Conservation (phyloP, 2,888 invertebrate species). For the Acanthosepion esculentum region DNA sequence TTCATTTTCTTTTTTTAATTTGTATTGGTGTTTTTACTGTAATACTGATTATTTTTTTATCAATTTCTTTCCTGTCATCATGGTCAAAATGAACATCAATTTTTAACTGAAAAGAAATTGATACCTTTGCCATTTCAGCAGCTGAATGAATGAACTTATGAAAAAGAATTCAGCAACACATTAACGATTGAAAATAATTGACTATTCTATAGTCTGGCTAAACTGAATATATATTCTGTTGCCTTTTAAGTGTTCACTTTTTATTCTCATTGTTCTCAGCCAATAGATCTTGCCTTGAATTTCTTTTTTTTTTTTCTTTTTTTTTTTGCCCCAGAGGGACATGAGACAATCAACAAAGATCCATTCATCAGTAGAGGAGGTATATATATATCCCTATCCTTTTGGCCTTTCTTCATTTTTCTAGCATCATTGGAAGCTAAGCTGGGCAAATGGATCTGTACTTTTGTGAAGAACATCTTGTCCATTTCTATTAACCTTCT, state of each 20-base stretch:
- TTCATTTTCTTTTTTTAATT: not conserved
- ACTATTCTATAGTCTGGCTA: not conserved
- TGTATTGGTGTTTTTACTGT: not conserved
- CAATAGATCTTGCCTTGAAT: not conserved
- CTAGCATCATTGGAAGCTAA: constrained; percentile 46
- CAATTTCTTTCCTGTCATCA: not conserved
- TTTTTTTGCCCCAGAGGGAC: constrained; percentile 39
- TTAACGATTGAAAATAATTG: not conserved
- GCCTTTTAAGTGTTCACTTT: not conserved
- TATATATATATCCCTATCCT: constrained; percentile 23
- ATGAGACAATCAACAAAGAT: constrained; percentile 39
- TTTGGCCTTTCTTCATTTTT: not conserved
- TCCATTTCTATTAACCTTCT: constrained; percentile 39
- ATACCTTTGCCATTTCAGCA: not conserved
- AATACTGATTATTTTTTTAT: not conserved
- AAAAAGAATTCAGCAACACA: not conserved
- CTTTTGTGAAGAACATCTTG: constrained; percentile 33
- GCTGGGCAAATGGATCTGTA: constrained; percentile 36
- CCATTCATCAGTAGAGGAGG: constrained; percentile 19
- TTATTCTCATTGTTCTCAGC: not conserved
- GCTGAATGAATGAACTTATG: not conserved
- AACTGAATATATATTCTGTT: not conserved
- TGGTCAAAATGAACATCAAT: not conserved
- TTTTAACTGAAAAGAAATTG: not conserved
- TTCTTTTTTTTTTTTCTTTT: constrained; percentile 41